Evolutionary conservation across 2,113 vertebrate species (phyloP).

Genomic region (Pangasianodon gigas): DNA sequence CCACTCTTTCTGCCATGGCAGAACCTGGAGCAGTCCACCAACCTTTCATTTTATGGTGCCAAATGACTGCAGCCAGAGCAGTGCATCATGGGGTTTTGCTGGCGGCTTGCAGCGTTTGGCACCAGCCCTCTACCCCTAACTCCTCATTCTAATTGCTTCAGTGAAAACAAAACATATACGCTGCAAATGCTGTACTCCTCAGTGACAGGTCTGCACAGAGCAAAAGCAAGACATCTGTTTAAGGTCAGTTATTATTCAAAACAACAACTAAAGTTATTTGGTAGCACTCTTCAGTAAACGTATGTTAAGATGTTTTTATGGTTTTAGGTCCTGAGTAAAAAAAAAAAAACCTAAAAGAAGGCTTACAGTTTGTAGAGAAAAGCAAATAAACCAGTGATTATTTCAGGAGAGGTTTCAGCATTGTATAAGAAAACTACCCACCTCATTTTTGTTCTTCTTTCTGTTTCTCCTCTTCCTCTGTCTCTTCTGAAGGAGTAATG

Average conservation of each 20-base stretch:
- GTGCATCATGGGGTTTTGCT: conserved; percentile 45
- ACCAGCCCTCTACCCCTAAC: conserved; percentile 41
- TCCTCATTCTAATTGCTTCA: conserved; percentile 34
- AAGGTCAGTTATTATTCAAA: conserved; percentile 8
- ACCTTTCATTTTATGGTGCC: conserved; percentile 36
- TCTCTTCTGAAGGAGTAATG: conserved; percentile 84
- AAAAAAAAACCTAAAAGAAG: background rate
- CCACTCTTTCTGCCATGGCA: conserved; percentile 5
- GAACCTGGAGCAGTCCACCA: conserved; percentile 41
- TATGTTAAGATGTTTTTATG: background rate
- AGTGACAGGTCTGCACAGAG: conserved; percentile 30
- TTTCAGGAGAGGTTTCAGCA: background rate
- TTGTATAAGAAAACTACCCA: conserved; percentile 58
- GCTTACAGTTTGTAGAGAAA: background rate
- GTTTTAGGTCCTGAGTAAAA: background rate
- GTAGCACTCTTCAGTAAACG: background rate
- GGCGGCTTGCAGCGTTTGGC: conserved; percentile 41
- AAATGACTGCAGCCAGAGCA: conserved; percentile 44
- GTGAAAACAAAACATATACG: conserved; percentile 35
- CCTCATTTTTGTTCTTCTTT: conserved; percentile 73
- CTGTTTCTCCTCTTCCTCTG: conserved; percentile 73
- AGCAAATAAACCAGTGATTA: background rate
- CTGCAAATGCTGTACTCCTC: conserved; percentile 15
- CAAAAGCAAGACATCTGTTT: conserved; percentile 17
- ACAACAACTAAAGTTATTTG: background rate